Base-by-base conservation (phyloP, 2,888 invertebrate species). In the Gibbula magus region DNA sequence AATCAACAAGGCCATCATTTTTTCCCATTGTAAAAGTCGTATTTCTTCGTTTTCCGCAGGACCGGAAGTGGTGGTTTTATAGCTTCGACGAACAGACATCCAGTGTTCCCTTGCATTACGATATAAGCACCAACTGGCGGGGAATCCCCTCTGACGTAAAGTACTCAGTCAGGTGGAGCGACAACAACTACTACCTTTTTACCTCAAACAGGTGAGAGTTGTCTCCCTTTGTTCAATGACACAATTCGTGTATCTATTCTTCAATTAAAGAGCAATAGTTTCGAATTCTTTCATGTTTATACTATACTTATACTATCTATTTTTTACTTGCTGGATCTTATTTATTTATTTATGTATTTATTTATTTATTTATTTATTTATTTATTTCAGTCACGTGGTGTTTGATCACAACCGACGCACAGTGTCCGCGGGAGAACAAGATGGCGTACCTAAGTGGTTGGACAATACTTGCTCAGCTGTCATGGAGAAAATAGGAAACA, bases 131-230 rank as follows among this genome's bases (percentile, higher is more conserved):
- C 4, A 70, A 70, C 20, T 70, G 70, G 70, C 22, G 70, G 20
- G 70, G 70, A 35, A 35, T 70, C 35, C 70, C 70, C n/a, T 10
- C 20, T n/a, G 20, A 70, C n/a, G 70, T 70, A 29, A 16, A 70
- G 39, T 70, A 70, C 20, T 70, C 70, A 8, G 70, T 70, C 39
- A 70, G 70, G 39, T 70, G 70, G 70, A 70, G 20, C 5, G 70
- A 70, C 39, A 70, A 70, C 70, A 70, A 70, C 70, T 70, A 70
- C 39, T 70, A 70, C 39, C 70, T 70, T 18, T n/a, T 70, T 5
- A 35, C 70, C 13, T 70, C 70, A 13, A 39, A 70, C 4, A 35
- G 70, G 70, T 70, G 3, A 70, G 70, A 56, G 56, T 56, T 56
- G 13, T 56, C 56, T 13, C 56, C 56, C 56, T 22, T 56, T 56